Evolutionary conservation across 2,113 vertebrate genomes (phyloP).

Genomic region (Corythornis vintsioides): DNA sequence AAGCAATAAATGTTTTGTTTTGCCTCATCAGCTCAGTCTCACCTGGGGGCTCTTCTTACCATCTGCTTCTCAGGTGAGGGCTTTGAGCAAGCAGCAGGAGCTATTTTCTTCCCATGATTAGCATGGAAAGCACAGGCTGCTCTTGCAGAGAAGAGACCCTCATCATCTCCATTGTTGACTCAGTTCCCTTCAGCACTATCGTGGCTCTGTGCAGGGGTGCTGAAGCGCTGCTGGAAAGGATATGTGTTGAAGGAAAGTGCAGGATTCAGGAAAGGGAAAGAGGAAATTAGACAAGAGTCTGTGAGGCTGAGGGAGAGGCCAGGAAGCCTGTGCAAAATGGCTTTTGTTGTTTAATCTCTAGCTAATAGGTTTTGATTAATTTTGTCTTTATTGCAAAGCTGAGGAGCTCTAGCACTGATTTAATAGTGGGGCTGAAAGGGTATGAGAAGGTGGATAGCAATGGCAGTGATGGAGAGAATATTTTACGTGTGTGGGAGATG

Average conservation of each 20-base stretch:
- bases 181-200: not conserved
- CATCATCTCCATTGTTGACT: not conserved
- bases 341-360: not conserved
- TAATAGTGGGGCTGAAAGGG: not conserved
- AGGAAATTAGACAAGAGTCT: constrained; percentile 29
- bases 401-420: not conserved
- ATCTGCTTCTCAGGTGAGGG: not conserved
- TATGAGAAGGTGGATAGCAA: not conserved
- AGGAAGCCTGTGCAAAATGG: not conserved
- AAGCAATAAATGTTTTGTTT: not conserved
- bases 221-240: not conserved
- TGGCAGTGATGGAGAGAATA: not conserved
- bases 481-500: not conserved
- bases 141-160: not conserved
- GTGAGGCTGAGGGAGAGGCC: not conserved
- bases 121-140: not conserved
- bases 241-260: not conserved
- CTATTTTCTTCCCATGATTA: not conserved
- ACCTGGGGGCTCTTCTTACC: not conserved
- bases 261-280: not conserved
- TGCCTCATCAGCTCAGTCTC: not conserved
- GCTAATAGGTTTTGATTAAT: not conserved
- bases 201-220: not conserved
- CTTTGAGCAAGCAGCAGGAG: not conserved
- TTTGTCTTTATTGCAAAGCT: not conserved